Conservation (phyloP, 2,888 invertebrate genomes). For the Bruchidius siliquastri region DNA sequence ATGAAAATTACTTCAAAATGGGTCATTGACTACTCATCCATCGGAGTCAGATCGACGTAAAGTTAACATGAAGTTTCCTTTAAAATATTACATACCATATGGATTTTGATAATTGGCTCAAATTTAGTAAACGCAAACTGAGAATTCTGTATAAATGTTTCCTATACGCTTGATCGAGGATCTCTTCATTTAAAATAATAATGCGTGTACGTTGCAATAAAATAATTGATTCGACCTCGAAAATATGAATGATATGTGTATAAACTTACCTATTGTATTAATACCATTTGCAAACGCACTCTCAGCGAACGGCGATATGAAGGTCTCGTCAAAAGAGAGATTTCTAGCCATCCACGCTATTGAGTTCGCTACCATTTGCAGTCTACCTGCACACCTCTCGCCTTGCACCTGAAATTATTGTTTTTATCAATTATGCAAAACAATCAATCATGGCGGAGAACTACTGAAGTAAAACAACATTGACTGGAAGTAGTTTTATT, state of each 20-base stretch:
- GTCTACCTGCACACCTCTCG: slow-evolving; percentile 65
- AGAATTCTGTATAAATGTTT: not conserved
- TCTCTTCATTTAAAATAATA: not conserved
- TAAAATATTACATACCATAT: too few species aligned
- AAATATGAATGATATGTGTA: not conserved
- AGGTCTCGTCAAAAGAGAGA: slow-evolving; percentile 89
- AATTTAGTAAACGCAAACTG: too few species aligned
- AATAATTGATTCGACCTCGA: not conserved
- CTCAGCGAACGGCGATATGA: slow-evolving; percentile 92
- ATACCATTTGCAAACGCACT: slow-evolving; percentile 92
- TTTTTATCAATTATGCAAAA: too few species aligned
- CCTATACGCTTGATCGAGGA: not conserved
- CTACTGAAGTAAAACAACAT: too few species aligned
- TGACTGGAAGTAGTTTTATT: too few species aligned
- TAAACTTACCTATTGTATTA: slow-evolving; percentile 72
- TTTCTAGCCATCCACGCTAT: slow-evolving; percentile 94
- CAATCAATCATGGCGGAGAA: too few species aligned
- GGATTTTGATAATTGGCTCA: too few species aligned
- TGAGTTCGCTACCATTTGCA: slow-evolving; percentile 89
- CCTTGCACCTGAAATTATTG: slow-evolving; percentile 49
- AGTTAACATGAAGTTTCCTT: too few species aligned
- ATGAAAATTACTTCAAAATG: too few species aligned
- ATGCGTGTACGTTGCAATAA: not conserved
- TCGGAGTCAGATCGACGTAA: too few species aligned
- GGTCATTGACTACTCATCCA: too few species aligned